A percentile compares a stretch with the other conserved stretches of the same genome.
phyloP scores from a whole-genome alignment of 2,888 invertebrate genomes.

The Lithophane semibrunnea region DNA sequence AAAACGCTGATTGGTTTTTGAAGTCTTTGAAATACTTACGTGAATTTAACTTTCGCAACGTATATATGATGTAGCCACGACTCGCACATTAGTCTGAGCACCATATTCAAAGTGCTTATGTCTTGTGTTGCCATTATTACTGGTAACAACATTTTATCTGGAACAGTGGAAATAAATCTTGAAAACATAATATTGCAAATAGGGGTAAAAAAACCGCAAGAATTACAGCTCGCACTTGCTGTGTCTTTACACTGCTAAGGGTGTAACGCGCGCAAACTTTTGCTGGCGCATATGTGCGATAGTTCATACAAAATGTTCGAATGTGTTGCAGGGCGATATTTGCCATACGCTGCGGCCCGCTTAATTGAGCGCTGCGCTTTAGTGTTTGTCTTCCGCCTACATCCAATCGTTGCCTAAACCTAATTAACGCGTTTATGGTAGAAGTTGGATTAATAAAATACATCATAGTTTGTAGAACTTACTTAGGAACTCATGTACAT shows the following conservation, averaged over 20 bases:
- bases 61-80: slow-evolving; percentile 97
- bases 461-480: slow-evolving; percentile 54
- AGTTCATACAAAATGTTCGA: no score
- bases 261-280: no score
- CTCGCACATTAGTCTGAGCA: slow-evolving; percentile 95
- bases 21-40: slow-evolving; percentile 80
- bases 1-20: neutral
- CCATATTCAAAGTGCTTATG: slow-evolving; percentile 93
- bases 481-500: slow-evolving; percentile 94
- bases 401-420: no score
- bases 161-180: slow-evolving; percentile 23
- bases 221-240: neutral
- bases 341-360: no score
- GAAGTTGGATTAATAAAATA: neutral
- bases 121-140: slow-evolving; percentile 94
- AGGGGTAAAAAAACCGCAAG: neutral
- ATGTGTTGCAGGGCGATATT: no score
- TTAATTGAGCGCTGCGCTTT: no score
- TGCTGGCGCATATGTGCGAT: no score
- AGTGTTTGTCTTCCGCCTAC: no score
- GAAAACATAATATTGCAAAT: neutral
- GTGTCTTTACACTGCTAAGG: no score
- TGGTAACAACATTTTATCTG: slow-evolving; percentile 94
- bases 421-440: no score
- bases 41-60: slow-evolving; percentile 95